Conservation (phyloP, 2,797 vertebrate genomes). For the Artibeus jamaicensis region DNA sequence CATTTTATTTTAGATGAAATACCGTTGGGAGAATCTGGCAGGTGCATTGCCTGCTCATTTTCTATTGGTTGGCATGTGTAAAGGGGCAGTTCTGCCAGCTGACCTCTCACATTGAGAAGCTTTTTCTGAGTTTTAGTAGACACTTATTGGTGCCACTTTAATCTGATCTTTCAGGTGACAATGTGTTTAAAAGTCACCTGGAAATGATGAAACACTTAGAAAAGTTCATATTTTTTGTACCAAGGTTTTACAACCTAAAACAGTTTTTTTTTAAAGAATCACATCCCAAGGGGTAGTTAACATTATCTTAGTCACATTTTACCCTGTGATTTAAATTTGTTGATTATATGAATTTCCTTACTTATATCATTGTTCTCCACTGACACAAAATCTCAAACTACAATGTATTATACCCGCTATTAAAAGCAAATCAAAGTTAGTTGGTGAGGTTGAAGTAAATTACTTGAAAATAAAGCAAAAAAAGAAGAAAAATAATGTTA, state of each 20-base stretch:
- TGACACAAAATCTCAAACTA: neutral
- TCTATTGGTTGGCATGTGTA: neutral
- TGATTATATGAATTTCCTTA: neutral
- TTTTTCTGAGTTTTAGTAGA: neutral
- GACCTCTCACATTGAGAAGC: neutral
- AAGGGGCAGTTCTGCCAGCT: neutral
- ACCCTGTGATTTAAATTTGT: neutral
- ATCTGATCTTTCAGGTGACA: neutral
- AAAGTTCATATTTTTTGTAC: neutral
- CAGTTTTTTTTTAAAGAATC: neutral
- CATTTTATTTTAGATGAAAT: neutral
- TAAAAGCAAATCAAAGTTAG: neutral
- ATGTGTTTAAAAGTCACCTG: neutral
- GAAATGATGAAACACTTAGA: neutral
- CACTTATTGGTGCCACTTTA: neutral
- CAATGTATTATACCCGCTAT: neutral
- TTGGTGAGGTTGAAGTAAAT: neutral
- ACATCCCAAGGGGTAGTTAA: neutral
- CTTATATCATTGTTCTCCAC: neutral
- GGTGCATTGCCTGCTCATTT: neutral
- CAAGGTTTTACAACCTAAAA: neutral
- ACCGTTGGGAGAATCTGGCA: neutral
- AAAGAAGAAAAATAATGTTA: neutral
- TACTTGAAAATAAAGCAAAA: neutral
- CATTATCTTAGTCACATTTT: neutral